A percentile compares a stretch with the other conserved stretches of the same genome.
phyloP scores from a whole-genome alignment of 1,140 invertebrate genomes.

The Asbolus verrucosus region DNA sequence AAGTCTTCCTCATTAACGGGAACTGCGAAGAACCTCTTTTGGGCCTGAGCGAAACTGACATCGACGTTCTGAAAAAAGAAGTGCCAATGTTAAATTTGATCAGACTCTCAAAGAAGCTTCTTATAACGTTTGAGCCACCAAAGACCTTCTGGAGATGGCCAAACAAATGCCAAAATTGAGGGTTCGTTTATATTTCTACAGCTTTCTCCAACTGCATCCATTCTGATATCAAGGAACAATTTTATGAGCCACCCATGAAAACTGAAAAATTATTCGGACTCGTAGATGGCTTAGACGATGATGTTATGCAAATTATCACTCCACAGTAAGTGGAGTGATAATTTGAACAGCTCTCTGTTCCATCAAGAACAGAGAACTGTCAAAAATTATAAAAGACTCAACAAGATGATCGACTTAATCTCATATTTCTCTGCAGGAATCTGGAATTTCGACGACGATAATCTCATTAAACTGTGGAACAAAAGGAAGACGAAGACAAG shows the following conservation, averaged over 20 bases:
- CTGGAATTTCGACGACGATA: conserved; percentile 79
- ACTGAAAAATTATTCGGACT: conserved; percentile 64
- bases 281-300: conserved; percentile 63
- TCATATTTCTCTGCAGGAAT: conserved; percentile 79
- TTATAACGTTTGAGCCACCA: conserved; percentile 74
- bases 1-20: conserved; percentile 72
- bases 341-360: too few species aligned
- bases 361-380: too few species aligned
- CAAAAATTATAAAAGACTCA: too few species aligned
- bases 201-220: conserved; percentile 72
- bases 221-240: conserved; percentile 68
- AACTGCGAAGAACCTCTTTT: conserved; percentile 73
- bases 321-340: too few species aligned
- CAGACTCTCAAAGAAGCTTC: conserved; percentile 75
- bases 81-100: conserved; percentile 78
- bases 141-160: conserved; percentile 72
- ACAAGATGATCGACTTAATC: too few species aligned
- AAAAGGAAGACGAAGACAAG: conserved; percentile 73
- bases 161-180: conserved; percentile 75
- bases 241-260: conserved; percentile 66
- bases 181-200: conserved; percentile 69
- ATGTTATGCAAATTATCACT: conserved; percentile 62
- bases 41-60: conserved; percentile 71
- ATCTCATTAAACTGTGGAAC: conserved; percentile 71
- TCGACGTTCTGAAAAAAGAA: conserved; percentile 71